Percentiles rank a stretch among this genome's conserved stretches.
phyloP scores from a whole-genome alignment of 2,888 invertebrate species.

The Agrotis ipsilon region DNA sequence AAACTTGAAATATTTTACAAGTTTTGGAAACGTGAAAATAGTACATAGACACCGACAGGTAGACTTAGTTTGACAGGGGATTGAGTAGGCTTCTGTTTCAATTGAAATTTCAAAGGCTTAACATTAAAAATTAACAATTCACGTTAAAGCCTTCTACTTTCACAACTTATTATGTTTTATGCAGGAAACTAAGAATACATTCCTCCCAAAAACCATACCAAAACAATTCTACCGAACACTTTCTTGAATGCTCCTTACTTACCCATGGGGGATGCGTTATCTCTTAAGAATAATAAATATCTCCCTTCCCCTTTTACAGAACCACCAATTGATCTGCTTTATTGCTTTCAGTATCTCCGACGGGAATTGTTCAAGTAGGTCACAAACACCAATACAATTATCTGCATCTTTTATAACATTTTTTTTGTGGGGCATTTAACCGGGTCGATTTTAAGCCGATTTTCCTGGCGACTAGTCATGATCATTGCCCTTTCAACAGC shows the following conservation, averaged over 20 bases:
- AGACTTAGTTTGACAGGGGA: too few relatives aligned
- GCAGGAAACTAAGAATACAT: background rate
- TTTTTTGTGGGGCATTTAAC: too few relatives aligned
- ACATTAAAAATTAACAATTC: background rate
- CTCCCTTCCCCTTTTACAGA: constrained; percentile 6
- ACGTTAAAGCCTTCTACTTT: background rate
- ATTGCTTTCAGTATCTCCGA: constrained; percentile 27
- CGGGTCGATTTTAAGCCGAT: too few relatives aligned
- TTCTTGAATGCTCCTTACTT: background rate
- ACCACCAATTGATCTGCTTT: constrained; percentile 39
- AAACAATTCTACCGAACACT: background rate
- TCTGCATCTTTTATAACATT: too few relatives aligned
- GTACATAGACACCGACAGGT: too few relatives aligned
- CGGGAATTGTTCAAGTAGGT: constrained; percentile 21
- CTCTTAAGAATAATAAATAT: constrained; percentile 6
- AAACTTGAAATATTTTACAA: too few relatives aligned
- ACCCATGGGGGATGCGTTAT: background rate
- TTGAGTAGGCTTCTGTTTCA: too few relatives aligned
- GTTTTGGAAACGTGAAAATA: too few relatives aligned
- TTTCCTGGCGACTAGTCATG: too few relatives aligned
- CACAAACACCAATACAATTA: too few relatives aligned
- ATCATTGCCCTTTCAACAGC: too few relatives aligned
- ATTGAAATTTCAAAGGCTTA: background rate
- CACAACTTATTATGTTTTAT: too few relatives aligned
- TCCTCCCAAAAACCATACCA: background rate